phyloP scores from a whole-genome alignment of 2,888 invertebrate species.

The Drosophila fulvimacula region DNA sequence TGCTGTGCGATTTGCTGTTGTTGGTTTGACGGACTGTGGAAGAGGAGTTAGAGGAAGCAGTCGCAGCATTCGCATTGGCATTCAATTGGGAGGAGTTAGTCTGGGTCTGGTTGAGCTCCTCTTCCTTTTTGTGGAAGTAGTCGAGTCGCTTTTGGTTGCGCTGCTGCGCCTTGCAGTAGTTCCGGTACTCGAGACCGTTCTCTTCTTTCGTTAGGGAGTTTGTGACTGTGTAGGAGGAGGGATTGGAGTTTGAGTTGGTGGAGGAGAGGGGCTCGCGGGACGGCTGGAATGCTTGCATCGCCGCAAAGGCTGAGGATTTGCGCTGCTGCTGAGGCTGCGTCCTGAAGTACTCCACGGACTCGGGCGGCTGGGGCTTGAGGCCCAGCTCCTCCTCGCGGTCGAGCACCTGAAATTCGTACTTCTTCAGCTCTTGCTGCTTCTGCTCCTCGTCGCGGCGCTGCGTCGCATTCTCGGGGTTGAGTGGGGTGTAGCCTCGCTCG shows the following conservation, averaged over 20 bases:
- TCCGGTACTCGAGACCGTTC: constrained; percentile 76
- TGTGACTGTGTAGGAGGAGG: constrained; percentile 62
- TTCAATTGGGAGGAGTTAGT: constrained; percentile 35
- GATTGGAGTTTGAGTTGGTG: constrained; percentile 46
- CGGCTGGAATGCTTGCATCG: constrained; percentile 84
- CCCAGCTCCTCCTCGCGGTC: constrained; percentile 79
- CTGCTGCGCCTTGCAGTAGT: constrained; percentile 79
- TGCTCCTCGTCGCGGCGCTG: constrained; percentile 78
- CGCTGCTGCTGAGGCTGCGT: constrained; percentile 63
- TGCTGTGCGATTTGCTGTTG: constrained; percentile 27
- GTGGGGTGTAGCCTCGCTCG: constrained; percentile 87
- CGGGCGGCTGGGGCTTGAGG: constrained; percentile 59
- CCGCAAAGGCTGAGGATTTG: constrained; percentile 83
- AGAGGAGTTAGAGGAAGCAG: constrained; percentile 81
- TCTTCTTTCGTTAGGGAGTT: constrained; percentile 57
- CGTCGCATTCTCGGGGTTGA: constrained; percentile 85
- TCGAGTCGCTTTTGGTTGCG: constrained; percentile 81
- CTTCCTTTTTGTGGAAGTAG: constrained; percentile 82
- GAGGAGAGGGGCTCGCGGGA: constrained; percentile 76
- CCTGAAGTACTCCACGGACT: constrained; percentile 67
- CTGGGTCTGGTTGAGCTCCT: constrained; percentile 72
- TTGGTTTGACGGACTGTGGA: constrained; percentile 81
- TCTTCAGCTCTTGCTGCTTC: constrained; percentile 76
- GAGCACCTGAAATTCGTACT: constrained; percentile 82
- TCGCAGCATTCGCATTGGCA: constrained; percentile 75